Base-by-base conservation (phyloP, 1,140 invertebrate species). In the Apis laboriosa region DNA sequence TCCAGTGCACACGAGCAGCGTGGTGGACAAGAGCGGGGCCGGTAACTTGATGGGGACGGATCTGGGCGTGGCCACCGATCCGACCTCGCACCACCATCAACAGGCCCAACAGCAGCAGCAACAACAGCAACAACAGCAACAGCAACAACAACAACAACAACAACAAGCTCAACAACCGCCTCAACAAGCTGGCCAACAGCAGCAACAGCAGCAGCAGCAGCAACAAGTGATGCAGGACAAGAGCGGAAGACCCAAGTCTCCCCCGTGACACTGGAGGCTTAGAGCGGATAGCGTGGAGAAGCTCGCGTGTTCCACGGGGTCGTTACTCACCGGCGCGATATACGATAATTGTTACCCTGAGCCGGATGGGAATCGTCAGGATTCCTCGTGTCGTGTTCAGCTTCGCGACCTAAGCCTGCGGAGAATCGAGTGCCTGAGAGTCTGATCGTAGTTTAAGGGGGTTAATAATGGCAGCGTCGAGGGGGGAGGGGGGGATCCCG, bases 171-270 rank as follows among this genome's bases (percentile, higher is more conserved):
- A 93, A 49, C 93, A 94, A 61, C 88, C 90, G 0, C 91, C 90
- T 13, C 86, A 88, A 9, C 89, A 91, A 0, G 5, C 34, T 7
- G 34, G 34, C 34, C 88, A 89, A 4, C 89, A 34, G 0, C 90
- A 91, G 28, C 83, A 34, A 3, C 90, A 91, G 28, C 83, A 86
- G 21, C 91, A 92, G 61, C 91, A 93, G 34, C 91, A 92, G 67
- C 93, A 93, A 68, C 93, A 94, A 90, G 92, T 93, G 86, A 93
- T 94, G 91, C 92, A 93, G 84, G 93, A 94, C 74, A 94, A 94
- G 89, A 92, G 90, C 73, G 93, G 92, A 66, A 89, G 94, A 81
- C 90, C 93, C 60, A 94, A 94, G 83, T 94, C 94, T 91, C 92
- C 93, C 77, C 94, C 94, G 93, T 94, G 93, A 94, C 94, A 93